These are phyloP conservation scores for Chrysotoxum bicinctum DNA, from an alignment of 2,888 invertebrate species.

Conservation along the genomic window DNA sequence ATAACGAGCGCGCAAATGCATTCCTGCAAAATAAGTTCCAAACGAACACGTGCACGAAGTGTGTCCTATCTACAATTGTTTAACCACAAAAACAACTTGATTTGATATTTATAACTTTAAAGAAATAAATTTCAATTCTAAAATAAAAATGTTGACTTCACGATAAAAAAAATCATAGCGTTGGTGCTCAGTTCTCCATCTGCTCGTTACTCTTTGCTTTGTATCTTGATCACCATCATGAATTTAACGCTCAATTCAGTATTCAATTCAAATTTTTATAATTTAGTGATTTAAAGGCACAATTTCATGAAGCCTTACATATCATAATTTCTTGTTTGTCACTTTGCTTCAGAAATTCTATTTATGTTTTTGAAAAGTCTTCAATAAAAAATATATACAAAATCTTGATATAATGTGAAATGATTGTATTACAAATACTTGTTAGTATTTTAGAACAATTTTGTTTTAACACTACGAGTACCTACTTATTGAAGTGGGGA, in stretches of 20 bases:
- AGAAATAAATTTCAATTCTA: neutral
- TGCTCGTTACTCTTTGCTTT: neutral
- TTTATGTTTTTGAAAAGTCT: slow-evolving; percentile 34
- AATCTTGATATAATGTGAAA: neutral
- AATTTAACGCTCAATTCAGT: slow-evolving; percentile 6
- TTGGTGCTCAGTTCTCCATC: slow-evolving; percentile 1
- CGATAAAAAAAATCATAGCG: neutral
- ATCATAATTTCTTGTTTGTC: slow-evolving; percentile 56
- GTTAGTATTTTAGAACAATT: too few relatives aligned
- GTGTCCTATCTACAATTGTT: neutral
- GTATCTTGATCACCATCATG: neutral
- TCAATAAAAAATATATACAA: neutral
- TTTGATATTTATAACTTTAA: neutral
- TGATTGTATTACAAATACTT: neutral
- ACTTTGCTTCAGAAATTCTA: slow-evolving; percentile 35
- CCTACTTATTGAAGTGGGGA: too few relatives aligned
- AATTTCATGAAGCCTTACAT: neutral
- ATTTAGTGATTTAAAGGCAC: neutral
- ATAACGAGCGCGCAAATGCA: neutral
- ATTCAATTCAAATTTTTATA: slow-evolving; percentile 8
- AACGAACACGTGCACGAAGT: slow-evolving; percentile 10
- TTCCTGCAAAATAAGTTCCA: neutral
- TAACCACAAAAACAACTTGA: slow-evolving; percentile 7
- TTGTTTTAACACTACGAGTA: too few relatives aligned
- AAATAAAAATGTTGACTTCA: neutral